Percentiles rank a stretch among this genome's conserved stretches.
phyloP scores from a whole-genome alignment of 2,797 vertebrate species.

The Lacerta viridis region DNA sequence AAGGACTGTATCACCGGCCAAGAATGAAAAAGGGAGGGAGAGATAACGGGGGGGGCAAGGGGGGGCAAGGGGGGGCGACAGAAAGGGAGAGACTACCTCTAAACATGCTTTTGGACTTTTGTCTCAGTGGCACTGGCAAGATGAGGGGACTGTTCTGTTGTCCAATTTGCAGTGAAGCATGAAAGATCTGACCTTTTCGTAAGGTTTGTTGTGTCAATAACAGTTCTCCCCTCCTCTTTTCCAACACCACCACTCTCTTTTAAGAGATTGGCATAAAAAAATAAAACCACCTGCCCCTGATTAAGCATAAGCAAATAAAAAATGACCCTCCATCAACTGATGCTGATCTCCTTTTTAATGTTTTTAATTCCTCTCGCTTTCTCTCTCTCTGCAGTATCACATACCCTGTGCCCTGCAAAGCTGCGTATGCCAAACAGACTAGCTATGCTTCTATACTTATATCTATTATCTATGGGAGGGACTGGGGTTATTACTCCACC shows the following conservation, averaged over 20 bases:
- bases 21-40: conserved; percentile 53
- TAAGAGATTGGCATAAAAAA: conserved; percentile 56
- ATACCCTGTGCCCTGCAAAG: conserved; percentile 16
- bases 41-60: neutral
- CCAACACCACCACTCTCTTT: conserved; percentile 17
- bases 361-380: conserved; percentile 11
- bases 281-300: conserved; percentile 34
- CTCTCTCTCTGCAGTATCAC: conserved; percentile 26
- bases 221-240: neutral
- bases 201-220: conserved; percentile 43
- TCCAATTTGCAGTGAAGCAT: conserved; percentile 17
- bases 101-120: conserved; percentile 36
- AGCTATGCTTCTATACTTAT: conserved; percentile 46
- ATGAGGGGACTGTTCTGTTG: neutral
- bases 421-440: conserved; percentile 33
- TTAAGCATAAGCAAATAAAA: conserved; percentile 39
- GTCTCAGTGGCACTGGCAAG: neutral
- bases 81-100: conserved; percentile 31
- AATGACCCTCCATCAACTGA: neutral
- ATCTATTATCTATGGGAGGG: conserved; percentile 31
- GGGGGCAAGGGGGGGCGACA: neutral
- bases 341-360: neutral
- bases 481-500: conserved; percentile 21
- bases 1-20: conserved; percentile 52
- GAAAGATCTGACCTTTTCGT: conserved; percentile 45